A percentile compares a stretch with the other conserved stretches of the same genome.
Evolutionary conservation across 2,888 invertebrate species (phyloP).

Genomic region (Hypena proboscidalis): DNA sequence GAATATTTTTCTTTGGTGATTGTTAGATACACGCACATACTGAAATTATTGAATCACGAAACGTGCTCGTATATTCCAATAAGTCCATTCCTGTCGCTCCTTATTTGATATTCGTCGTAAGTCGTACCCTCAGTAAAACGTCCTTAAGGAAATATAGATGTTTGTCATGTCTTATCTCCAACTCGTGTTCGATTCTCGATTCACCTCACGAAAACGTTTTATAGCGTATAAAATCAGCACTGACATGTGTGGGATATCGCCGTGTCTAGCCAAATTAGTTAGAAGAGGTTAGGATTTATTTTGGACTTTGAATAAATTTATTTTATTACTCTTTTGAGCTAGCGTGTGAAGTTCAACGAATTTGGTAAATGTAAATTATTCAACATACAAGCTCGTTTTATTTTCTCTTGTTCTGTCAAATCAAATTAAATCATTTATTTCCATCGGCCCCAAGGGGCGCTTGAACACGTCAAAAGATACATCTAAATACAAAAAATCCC

Average conservation of each 20-base stretch:
- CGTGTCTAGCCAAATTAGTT: slow-evolving; percentile 19
- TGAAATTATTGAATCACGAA: too few species aligned
- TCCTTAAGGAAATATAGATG: slow-evolving; percentile 23
- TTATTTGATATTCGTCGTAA: slow-evolving; percentile 14
- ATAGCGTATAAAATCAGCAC: slow-evolving; percentile 18
- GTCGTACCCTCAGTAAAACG: slow-evolving; percentile 3
- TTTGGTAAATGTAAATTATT: slow-evolving; percentile 4
- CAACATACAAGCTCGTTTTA: background rate
- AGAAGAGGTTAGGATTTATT: slow-evolving; percentile 13
- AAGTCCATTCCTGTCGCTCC: too few species aligned
- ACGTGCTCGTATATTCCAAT: too few species aligned
- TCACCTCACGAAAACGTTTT: slow-evolving; percentile 26
- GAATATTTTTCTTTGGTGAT: too few species aligned
- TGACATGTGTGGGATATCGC: slow-evolving; percentile 12
- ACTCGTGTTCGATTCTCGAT: slow-evolving; percentile 20
- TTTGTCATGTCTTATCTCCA: slow-evolving; percentile 21
- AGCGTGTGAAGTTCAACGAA: slow-evolving; percentile 6
- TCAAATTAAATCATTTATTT: background rate
- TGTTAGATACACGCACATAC: too few species aligned
- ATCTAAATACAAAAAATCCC: too few species aligned
- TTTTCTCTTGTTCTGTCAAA: background rate
- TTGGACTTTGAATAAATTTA: slow-evolving; percentile 18
- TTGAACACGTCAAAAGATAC: too few species aligned
- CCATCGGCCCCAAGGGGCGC: too few species aligned
- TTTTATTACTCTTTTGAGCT: slow-evolving; percentile 15